Percentiles rank a stretch among this genome's conserved stretches.
Evolutionary conservation across 2,797 vertebrate genomes (phyloP).

Genomic region (Sebastes dallii): DNA sequence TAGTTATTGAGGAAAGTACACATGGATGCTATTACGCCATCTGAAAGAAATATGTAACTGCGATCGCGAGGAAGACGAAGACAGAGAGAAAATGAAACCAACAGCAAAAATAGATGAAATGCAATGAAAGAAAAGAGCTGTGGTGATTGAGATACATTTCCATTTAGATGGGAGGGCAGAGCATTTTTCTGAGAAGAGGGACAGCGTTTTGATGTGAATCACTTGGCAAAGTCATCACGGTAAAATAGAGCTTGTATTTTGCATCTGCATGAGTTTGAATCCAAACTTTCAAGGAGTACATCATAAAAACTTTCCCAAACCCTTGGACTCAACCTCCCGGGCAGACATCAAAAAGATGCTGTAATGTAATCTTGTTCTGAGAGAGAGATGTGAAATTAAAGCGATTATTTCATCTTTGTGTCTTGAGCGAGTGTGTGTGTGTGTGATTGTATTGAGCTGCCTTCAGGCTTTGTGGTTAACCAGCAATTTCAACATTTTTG

Average conservation of each 20-base stretch:
- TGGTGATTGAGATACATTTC: conserved; percentile 77
- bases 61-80: neutral
- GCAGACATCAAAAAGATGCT: conserved; percentile 67
- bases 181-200: conserved; percentile 52
- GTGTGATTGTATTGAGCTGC: conserved; percentile 34
- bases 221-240: conserved; percentile 59
- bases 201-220: conserved; percentile 64
- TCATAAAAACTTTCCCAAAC: conserved; percentile 54
- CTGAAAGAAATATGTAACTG: conserved; percentile 9
- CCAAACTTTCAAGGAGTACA: conserved; percentile 63
- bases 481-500: conserved; percentile 57
- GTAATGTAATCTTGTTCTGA: conserved; percentile 67
- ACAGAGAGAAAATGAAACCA: conserved; percentile 21
- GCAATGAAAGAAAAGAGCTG: conserved; percentile 32
- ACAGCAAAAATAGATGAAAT: conserved; percentile 33
- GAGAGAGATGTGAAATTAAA: conserved; percentile 65
- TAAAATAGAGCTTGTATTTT: conserved; percentile 57
- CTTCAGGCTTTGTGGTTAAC: conserved; percentile 57
- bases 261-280: conserved; percentile 58
- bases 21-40: neutral
- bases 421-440: conserved; percentile 1
- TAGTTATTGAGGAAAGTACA: neutral
- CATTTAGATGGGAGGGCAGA: conserved; percentile 81
- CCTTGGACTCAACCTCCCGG: conserved; percentile 41
- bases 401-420: conserved; percentile 70